Base-by-base conservation (phyloP, 1,140 invertebrate species). In the Brachystomella parvula region DNA sequence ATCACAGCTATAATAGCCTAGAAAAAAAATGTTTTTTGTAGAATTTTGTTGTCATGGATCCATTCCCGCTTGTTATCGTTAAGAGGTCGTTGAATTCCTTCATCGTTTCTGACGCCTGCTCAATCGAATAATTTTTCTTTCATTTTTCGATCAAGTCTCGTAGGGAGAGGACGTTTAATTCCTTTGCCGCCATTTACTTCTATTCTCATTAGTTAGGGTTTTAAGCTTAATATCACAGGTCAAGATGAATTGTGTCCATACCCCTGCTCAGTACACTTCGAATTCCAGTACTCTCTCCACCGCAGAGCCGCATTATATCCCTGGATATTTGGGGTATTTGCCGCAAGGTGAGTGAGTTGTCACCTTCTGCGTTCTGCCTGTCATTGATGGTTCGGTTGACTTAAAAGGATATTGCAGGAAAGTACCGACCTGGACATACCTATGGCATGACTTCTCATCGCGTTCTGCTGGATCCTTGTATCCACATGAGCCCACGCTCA, bases 281-380 rank as follows among this genome's bases (percentile, higher is more conserved):
- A 68, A 68, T 49, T 29, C 30, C 30, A 65, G 61, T 21, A 29
- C 26, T 19, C 57, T 72, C 33, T 9, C 33, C 33, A 73, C 71
- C 3, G 68, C 71, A 29, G 66, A 73, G 39, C 71, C 71, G 2
- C 69, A 70, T 58, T 71, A 73, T 65, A 71, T 73, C 47, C 71
- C 71, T 0, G 71, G 71, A 1, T 73, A 73, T 64, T 49, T 47
- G 2, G 71, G 71, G 9, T 67, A 73, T 33, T 56, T 73, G 17
- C 71, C 71, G 19, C 71, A 73, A 63, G 63, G 44, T 31, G 63
- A 64, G 39, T 44, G 24, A n/a, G n/a, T n/a, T n/a, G n/a, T n/a
- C n/a, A n/a, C n/a, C n/a, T n/a, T n/a, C n/a, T n/a, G n/a, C n/a
- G n/a, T n/a, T n/a, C n/a, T n/a, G n/a, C n/a, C n/a, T n/a, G n/a